Evolutionary conservation across 2,888 invertebrate genomes (phyloP).

Genomic region (Drosophila mulleri): DNA sequence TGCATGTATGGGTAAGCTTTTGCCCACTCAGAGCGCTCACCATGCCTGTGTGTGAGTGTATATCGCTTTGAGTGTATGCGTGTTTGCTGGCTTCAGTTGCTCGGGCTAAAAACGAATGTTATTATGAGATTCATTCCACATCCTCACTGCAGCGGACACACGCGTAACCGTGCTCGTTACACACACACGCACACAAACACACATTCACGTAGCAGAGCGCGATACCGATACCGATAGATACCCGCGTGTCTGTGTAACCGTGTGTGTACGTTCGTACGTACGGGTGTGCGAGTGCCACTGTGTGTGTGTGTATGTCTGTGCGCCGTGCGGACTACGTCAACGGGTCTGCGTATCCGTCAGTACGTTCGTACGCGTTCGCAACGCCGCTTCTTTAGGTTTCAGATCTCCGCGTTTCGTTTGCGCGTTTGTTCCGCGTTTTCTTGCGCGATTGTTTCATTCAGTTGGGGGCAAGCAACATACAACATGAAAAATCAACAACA

Average conservation of each 20-base stretch:
- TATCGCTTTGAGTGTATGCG: conserved; percentile 16
- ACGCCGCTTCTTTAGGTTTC: conserved; percentile 74
- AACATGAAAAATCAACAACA: conserved; percentile 10
- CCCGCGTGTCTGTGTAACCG: conserved; percentile 27
- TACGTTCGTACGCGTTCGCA: conserved; percentile 81
- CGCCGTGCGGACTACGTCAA: conserved; percentile 76
- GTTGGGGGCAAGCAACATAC: conserved; percentile 18
- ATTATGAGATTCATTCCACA: conserved; percentile 61
- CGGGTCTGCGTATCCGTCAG: conserved; percentile 73
- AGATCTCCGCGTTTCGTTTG: conserved; percentile 59
- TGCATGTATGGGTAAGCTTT: conserved; percentile 40
- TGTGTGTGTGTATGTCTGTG: conserved; percentile 20
- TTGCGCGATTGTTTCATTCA: conserved; percentile 59
- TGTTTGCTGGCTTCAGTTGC: conserved; percentile 23
- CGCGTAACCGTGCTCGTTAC: conserved; percentile 25
- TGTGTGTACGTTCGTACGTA: conserved; percentile 22
- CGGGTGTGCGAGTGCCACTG: conserved; percentile 25
- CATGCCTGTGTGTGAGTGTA: conserved; percentile 21
- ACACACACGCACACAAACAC: neutral
- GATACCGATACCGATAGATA: conserved; percentile 65
- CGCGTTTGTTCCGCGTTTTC: conserved; percentile 58
- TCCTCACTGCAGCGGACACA: conserved; percentile 59
- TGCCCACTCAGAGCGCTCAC: conserved; percentile 36
- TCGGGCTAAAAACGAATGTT: conserved; percentile 41
- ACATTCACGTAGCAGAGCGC: conserved; percentile 36